phyloP scores from a whole-genome alignment of 2,797 vertebrate genomes.

The Apogon talboti region DNA sequence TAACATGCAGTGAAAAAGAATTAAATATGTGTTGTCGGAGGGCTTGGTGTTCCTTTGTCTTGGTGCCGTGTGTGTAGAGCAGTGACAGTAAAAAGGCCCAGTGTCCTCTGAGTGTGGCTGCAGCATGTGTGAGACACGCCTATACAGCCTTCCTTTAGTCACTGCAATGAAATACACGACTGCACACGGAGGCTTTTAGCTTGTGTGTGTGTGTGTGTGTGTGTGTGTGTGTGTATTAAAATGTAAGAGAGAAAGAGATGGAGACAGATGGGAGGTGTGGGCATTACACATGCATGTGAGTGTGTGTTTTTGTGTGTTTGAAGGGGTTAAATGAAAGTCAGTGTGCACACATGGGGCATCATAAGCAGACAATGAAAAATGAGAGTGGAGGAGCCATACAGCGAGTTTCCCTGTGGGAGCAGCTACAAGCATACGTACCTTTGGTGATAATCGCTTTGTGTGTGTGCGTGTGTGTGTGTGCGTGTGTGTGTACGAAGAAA shows the following conservation, averaged over 20 bases:
- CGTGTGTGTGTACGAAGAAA: slow-evolving; percentile 21
- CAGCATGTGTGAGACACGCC: slow-evolving; percentile 30
- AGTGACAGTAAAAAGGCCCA: slow-evolving; percentile 17
- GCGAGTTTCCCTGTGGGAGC: slow-evolving; percentile 78
- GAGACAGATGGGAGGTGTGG: slow-evolving; percentile 22
- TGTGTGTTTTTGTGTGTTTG: slow-evolving; percentile 53
- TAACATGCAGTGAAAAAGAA: neutral
- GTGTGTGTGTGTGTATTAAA: neutral
- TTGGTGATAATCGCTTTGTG: slow-evolving; percentile 73
- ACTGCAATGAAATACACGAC: slow-evolving; percentile 36
- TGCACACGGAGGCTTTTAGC: slow-evolving; percentile 27
- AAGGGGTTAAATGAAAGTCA: slow-evolving; percentile 86
- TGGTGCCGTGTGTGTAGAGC: slow-evolving; percentile 5
- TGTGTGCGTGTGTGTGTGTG: slow-evolving; percentile 47
- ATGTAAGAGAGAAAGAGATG: slow-evolving; percentile 26
- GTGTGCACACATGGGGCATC: slow-evolving; percentile 78
- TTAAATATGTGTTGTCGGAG: neutral
- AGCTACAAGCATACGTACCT: slow-evolving; percentile 73
- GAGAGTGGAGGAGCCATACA: slow-evolving; percentile 73
- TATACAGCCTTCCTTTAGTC: slow-evolving; percentile 26
- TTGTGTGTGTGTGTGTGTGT: slow-evolving; percentile 19
- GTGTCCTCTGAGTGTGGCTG: slow-evolving; percentile 25
- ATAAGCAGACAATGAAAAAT: slow-evolving; percentile 87
- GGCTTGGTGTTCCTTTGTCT: neutral
- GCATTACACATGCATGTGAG: slow-evolving; percentile 50